Evolutionary conservation across 1,140 invertebrate genomes (phyloP).

Genomic region (Hypsibius dujardini): DNA sequence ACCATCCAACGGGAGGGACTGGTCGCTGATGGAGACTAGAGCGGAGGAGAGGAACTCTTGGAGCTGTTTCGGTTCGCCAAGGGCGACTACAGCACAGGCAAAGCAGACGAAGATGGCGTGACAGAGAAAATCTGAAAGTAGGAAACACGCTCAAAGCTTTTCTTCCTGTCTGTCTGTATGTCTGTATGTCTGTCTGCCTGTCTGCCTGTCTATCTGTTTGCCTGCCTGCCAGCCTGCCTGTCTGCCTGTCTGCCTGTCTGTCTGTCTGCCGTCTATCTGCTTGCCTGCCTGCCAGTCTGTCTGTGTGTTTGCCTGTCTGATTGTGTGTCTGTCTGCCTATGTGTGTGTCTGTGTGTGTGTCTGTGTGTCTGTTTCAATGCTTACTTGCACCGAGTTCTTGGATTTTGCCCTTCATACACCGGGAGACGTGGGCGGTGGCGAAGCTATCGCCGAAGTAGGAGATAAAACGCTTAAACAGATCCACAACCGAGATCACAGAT

Average conservation of each 20-base stretch:
- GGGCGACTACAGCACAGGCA: constrained; percentile 14
- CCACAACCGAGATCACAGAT: background rate
- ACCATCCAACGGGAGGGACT: background rate
- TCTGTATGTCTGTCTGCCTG: too few species aligned
- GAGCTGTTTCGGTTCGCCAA: constrained; percentile 11
- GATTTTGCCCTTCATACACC: constrained; percentile 8
- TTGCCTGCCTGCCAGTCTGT: too few species aligned
- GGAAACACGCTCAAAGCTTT: too few species aligned
- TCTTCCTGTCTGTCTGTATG: too few species aligned
- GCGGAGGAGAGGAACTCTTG: constrained; percentile 16
- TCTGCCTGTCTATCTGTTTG: too few species aligned
- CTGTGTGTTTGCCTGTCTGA: too few species aligned
- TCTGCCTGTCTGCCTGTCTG: too few species aligned
- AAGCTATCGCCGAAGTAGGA: background rate
- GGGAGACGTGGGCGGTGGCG: background rate
- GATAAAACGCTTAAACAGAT: background rate
- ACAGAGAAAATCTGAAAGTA: background rate
- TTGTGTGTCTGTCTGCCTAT: too few species aligned
- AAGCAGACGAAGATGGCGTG: constrained; percentile 14
- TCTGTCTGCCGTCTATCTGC: too few species aligned
- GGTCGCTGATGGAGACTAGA: constrained; percentile 7
- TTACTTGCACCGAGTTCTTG: constrained; percentile 16
- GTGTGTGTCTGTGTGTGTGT: too few species aligned
- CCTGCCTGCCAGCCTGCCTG: too few species aligned
- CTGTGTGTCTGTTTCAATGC: too few species aligned